Evolutionary conservation across 2,113 vertebrate species (phyloP), one percentile per base, ranked within the genome.

Genomic region (Notothenia coriiceps): DNA sequence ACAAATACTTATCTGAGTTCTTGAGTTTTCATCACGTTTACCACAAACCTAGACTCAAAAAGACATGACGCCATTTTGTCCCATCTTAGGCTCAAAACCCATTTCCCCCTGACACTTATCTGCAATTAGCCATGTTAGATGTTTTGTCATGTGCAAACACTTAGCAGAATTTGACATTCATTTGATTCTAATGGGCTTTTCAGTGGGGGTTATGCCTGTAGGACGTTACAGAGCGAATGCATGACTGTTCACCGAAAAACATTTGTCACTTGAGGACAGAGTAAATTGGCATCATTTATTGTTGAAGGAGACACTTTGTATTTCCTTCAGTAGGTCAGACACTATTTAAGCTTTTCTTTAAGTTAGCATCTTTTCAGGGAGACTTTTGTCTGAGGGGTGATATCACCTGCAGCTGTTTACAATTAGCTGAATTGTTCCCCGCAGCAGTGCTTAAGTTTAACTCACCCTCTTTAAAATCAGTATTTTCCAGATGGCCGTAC

Each of bases 371-470:
- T 82, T 78, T 66, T 77, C 78, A 1, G n/a, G 43, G 77, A 79
- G 81, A 76, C 70, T 40, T 82, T 56, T 62, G 54, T 79, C 77
- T 85, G 78, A 84, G 40, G 75, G 83, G 72, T 89, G 89, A 88
- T 88, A 80, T 92, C 90, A 89, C 82, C 86, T 84, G 77, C 86
- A 92, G 85, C 73, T 92, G 92, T 90, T 90, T 85, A 91, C 87
- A 87, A 90, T 93, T 92, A 91, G 75, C 74, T 69, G 52, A 77
- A 80, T 70, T 71, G 65, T 78, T 72, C 87, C 88, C 83, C 82
- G 8, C 46, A 65, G 82, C 67, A 35, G 18, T 8, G 57, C 69
- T 90, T 80, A 79, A 70, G 82, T 88, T 89, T 84, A 81, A 86
- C 84, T 91, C 66, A 29, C 40, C 72, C 75, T 73, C 69, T 86